Percentiles rank a stretch among this genome's conserved stretches.
These are phyloP conservation scores for Tiphia femorata DNA, from an alignment of 2,888 invertebrate species.

Conservation along the genomic window DNA sequence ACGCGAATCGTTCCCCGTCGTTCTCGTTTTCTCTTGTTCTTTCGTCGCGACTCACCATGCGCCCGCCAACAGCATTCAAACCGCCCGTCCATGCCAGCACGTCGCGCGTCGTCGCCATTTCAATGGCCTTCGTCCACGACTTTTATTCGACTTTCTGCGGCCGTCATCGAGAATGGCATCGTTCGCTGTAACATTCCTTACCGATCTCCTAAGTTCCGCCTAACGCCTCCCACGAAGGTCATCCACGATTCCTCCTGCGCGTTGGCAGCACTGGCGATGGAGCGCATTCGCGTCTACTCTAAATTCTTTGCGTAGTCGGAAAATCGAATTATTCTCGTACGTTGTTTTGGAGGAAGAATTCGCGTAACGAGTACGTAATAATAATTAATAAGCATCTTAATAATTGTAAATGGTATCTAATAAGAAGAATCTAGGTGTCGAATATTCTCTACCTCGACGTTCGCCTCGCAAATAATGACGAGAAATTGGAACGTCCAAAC, in stretches of 20 bases:
- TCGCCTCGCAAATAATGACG: neutral
- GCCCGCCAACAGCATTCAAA: neutral
- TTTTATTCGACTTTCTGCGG: slow-evolving; percentile 17
- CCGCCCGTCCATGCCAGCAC: slow-evolving; percentile 22
- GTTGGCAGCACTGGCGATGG: no score
- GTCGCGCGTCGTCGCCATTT: slow-evolving; percentile 24
- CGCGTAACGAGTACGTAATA: no score
- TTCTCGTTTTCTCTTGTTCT: slow-evolving; percentile 53
- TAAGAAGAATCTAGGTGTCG: no score
- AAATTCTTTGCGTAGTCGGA: no score
- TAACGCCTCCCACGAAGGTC: neutral
- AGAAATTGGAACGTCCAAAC: no score
- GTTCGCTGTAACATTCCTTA: neutral
- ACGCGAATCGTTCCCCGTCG: slow-evolving; percentile 52
- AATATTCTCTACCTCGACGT: no score
- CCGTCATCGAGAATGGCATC: slow-evolving; percentile 8
- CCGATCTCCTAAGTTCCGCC: slow-evolving; percentile 1
- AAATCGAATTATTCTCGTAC: no score
- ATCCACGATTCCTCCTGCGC: neutral
- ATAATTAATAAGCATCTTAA: no score
- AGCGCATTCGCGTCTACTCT: no score
- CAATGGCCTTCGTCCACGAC: slow-evolving; percentile 21
- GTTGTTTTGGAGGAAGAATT: no score
- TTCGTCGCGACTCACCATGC: slow-evolving; percentile 4
- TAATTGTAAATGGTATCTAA: no score